Evolutionary conservation across 2,888 invertebrate species (phyloP).

Genomic region (Diachrysia chrysitis): DNA sequence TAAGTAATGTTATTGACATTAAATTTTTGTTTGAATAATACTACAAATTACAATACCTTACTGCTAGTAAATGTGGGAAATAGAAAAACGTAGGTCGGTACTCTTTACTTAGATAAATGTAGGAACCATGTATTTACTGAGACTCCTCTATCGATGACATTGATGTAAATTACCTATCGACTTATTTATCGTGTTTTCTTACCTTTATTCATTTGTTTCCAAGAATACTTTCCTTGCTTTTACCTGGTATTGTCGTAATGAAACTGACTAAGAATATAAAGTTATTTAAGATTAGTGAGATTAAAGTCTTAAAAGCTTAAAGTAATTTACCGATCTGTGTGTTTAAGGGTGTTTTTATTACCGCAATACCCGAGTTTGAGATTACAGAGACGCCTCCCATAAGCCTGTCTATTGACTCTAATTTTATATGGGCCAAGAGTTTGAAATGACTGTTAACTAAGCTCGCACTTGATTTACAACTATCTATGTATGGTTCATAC

Average conservation of each 20-base stretch:
- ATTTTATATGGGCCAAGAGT: slow-evolving; percentile 58
- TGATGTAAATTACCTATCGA: slow-evolving; percentile 51
- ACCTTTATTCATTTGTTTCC: slow-evolving; percentile 42
- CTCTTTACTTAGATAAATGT: slow-evolving; percentile 50
- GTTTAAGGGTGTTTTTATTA: slow-evolving; percentile 59
- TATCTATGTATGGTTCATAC: slow-evolving; percentile 6
- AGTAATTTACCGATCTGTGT: slow-evolving; percentile 61
- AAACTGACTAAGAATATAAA: slow-evolving; percentile 36
- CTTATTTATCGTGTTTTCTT: slow-evolving; percentile 49
- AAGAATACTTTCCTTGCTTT: slow-evolving; percentile 7
- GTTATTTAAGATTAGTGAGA: slow-evolving; percentile 51
- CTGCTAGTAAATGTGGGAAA: slow-evolving; percentile 40
- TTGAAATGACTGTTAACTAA: slow-evolving; percentile 58
- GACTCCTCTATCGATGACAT: slow-evolving; percentile 53
- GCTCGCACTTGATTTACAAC: slow-evolving; percentile 48
- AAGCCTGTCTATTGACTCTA: slow-evolving; percentile 58
- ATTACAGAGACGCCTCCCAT: slow-evolving; percentile 54
- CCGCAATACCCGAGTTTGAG: slow-evolving; percentile 53
- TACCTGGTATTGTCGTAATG: slow-evolving; percentile 8
- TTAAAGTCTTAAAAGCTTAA: slow-evolving; percentile 50
- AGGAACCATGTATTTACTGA: slow-evolving; percentile 41
- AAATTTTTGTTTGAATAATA: slow-evolving; percentile 44
- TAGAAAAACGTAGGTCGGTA: slow-evolving; percentile 34
- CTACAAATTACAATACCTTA: slow-evolving; percentile 58
- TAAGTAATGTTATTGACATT: slow-evolving; percentile 29